Percentiles rank a stretch among this genome's conserved stretches.
phyloP scores from a whole-genome alignment of 2,797 vertebrate genomes.

The Benthosema pterotum region DNA sequence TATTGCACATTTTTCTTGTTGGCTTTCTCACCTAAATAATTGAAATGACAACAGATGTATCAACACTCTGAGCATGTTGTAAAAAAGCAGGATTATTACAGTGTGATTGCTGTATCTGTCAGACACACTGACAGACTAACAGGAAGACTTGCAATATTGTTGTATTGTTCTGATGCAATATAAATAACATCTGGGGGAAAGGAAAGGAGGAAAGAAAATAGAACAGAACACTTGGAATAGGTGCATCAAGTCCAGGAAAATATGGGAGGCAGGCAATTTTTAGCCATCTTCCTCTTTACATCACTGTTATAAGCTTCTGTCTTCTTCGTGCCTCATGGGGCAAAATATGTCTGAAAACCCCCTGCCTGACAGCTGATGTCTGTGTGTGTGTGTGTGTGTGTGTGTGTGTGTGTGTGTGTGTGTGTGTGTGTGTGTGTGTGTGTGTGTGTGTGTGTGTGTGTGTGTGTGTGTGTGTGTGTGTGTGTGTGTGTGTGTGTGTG shows the following conservation, averaged over 20 bases:
- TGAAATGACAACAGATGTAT: slow-evolving; percentile 2
- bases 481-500: neutral
- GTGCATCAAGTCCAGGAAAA: slow-evolving; percentile 33
- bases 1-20: slow-evolving; percentile 30
- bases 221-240: neutral
- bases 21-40: slow-evolving; percentile 24
- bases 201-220: neutral
- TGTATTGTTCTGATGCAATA: slow-evolving; percentile 17
- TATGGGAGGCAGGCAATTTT: slow-evolving; percentile 28
- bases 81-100: slow-evolving; percentile 17
- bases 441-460: neutral
- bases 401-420: slow-evolving; percentile 1
- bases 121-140: neutral
- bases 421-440: neutral
- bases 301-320: slow-evolving; percentile 24
- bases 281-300: slow-evolving; percentile 26
- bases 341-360: slow-evolving; percentile 39
- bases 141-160: neutral
- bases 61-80: neutral
- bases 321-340: slow-evolving; percentile 39
- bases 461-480: slow-evolving; percentile 1
- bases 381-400: slow-evolving; percentile 4
- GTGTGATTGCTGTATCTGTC: slow-evolving; percentile 5
- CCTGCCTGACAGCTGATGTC: slow-evolving; percentile 24
- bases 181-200: slow-evolving; percentile 23